Percentiles rank a stretch among this genome's conserved stretches.
Evolutionary conservation across 2,888 invertebrate genomes (phyloP).

Genomic region (Atethmia centrago): DNA sequence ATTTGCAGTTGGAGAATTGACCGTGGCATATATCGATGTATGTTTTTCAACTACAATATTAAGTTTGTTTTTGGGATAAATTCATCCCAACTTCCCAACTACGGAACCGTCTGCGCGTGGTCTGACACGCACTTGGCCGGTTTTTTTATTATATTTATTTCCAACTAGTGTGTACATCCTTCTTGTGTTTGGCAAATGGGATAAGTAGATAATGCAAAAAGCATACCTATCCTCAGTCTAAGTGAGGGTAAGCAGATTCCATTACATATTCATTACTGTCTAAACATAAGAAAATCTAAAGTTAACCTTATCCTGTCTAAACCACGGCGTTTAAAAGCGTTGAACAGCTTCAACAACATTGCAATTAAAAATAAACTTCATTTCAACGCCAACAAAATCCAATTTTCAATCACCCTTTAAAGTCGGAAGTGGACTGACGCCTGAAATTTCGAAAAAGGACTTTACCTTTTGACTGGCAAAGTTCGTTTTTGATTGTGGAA

Average conservation of each 20-base stretch:
- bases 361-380: constrained; percentile 10
- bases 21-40: no score
- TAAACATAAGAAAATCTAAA: constrained; percentile 46
- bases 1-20: no score
- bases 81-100: no score
- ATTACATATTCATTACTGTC: constrained; percentile 20
- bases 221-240: background rate
- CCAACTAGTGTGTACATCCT: no score
- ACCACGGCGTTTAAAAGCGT: constrained; percentile 45
- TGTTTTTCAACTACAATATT: no score
- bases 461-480: fast-evolving
- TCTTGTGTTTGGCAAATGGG: background rate
- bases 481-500: constrained; percentile 13
- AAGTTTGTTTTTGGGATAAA: no score
- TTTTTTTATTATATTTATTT: no score
- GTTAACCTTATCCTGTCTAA: constrained; percentile 55
- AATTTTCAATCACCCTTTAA: background rate
- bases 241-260: constrained; percentile 13
- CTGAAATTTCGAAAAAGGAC: constrained; percentile 4
- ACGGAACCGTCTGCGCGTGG: no score
- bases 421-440: background rate
- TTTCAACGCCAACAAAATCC: fast-evolving
- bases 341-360: background rate
- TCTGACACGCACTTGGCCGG: no score
- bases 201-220: background rate